Conservation (phyloP, 2,888 invertebrate species). For the Iphiclides podalirius region DNA sequence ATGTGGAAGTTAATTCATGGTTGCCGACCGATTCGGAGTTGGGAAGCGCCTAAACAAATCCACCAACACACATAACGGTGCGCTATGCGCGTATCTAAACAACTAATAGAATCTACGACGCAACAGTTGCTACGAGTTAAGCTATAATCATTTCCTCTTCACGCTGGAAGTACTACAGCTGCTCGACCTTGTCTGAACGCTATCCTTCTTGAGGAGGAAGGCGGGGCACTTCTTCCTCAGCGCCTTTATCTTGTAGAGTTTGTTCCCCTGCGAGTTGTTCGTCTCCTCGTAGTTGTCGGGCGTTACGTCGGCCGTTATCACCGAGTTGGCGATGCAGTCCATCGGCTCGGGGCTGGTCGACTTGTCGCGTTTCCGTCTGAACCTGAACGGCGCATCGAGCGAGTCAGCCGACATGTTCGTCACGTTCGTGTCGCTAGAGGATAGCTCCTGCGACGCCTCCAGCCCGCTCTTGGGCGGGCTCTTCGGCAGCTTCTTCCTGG, state of each 20-base stretch:
- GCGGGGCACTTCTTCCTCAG: slow-evolving; percentile 68
- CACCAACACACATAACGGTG: slow-evolving; percentile 41
- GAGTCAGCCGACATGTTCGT: slow-evolving; percentile 74
- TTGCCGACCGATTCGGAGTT: too few species aligned
- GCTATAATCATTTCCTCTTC: slow-evolving; percentile 75
- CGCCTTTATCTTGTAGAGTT: slow-evolving; percentile 73
- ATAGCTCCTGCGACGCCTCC: slow-evolving; percentile 64
- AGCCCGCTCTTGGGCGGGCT: slow-evolving; percentile 49
- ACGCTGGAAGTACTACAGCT: slow-evolving; percentile 63
- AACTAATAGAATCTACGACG: slow-evolving; percentile 39
- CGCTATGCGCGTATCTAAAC: slow-evolving; percentile 49
- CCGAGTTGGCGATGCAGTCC: slow-evolving; percentile 64
- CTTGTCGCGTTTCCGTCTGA: slow-evolving; percentile 69
- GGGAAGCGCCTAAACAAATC: slow-evolving; percentile 45
- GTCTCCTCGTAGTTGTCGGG: slow-evolving; percentile 70
- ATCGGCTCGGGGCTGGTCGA: slow-evolving; percentile 71
- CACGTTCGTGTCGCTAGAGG: slow-evolving; percentile 73
- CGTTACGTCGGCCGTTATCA: slow-evolving; percentile 67
- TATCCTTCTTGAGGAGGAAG: slow-evolving; percentile 67
- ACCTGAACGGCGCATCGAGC: slow-evolving; percentile 66
- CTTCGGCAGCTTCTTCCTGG: slow-evolving; percentile 67
- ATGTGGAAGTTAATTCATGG: slow-evolving; percentile 54
- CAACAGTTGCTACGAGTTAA: slow-evolving; percentile 32
- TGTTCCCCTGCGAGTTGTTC: slow-evolving; percentile 72
- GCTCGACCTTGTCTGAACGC: slow-evolving; percentile 70